These are phyloP conservation scores for Acanthis flammea DNA, from an alignment of 2,797 vertebrate genomes.

Conservation along the genomic window DNA sequence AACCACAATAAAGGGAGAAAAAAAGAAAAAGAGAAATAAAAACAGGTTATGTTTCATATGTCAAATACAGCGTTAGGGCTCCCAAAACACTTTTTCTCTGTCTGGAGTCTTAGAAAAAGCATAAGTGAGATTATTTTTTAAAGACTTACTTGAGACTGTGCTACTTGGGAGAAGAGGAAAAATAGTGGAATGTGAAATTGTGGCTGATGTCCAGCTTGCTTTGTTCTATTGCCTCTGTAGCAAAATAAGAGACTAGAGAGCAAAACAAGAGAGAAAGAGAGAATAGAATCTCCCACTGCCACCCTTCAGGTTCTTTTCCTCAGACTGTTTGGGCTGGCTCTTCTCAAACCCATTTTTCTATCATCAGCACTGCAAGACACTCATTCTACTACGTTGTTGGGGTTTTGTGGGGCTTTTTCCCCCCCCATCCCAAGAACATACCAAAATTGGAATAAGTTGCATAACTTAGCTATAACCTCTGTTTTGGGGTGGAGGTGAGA, in stretches of 20 bases:
- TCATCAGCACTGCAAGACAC: fast-evolving
- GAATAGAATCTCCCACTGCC: not conserved
- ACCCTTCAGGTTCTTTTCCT: not conserved
- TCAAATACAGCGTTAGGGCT: not conserved
- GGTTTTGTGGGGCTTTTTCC: fast-evolving
- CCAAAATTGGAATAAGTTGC: not conserved
- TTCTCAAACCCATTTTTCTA: not conserved
- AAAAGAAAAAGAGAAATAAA: fast-evolving
- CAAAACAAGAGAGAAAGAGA: not conserved
- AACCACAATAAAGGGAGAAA: not conserved
- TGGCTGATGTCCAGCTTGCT: not conserved
- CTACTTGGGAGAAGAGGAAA: not conserved
- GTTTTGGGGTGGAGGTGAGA: not conserved
- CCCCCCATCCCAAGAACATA: not conserved
- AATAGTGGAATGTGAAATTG: not conserved
- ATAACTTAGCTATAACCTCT: not conserved
- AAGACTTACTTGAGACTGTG: not conserved
- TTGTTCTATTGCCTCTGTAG: not conserved
- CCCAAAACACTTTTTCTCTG: not conserved
- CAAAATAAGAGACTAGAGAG: not conserved
- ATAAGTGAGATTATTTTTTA: not conserved
- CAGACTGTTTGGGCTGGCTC: not conserved
- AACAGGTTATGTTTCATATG: not conserved
- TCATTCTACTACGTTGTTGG: not conserved
- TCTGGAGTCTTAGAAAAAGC: not conserved